A percentile compares a stretch with the other conserved stretches of the same genome.
Conservation (phyloP, 2,797 vertebrate species). For the Microcaecilia unicolor region DNA sequence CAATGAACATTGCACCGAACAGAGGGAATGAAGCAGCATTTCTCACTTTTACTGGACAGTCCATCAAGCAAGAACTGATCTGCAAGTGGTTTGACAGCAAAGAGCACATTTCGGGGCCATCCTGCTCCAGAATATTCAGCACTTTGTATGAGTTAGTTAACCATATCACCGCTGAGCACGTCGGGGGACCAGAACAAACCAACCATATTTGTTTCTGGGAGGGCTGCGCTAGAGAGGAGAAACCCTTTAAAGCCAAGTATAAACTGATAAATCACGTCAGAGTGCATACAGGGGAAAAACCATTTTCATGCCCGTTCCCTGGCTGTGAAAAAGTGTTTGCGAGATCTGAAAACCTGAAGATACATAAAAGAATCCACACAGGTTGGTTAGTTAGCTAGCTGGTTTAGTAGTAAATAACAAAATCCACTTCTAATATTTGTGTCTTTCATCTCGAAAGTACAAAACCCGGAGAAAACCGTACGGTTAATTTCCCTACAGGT, state of each 20-base stretch:
- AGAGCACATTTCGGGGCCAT: slow-evolving; percentile 12
- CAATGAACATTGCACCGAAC: slow-evolving; percentile 56
- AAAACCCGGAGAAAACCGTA: too few relatives aligned
- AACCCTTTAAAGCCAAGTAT: slow-evolving; percentile 60
- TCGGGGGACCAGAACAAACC: slow-evolving; percentile 50
- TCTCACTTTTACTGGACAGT: slow-evolving; percentile 60
- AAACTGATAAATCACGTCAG: slow-evolving; percentile 63
- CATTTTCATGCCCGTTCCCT: slow-evolving; percentile 51
- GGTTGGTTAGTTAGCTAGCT: slow-evolving; percentile 36
- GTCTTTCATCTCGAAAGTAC: too few relatives aligned
- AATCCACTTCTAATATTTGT: not conserved
- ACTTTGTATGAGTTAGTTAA: slow-evolving; percentile 68
- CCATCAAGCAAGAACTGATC: slow-evolving; percentile 56
- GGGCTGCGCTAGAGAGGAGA: slow-evolving; percentile 50
- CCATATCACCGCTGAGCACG: slow-evolving; percentile 67
- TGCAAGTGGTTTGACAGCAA: slow-evolving; percentile 62
- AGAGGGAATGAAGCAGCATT: slow-evolving; percentile 46
- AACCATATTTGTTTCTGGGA: slow-evolving; percentile 64
- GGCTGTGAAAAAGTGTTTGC: slow-evolving; percentile 63
- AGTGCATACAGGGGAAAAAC: slow-evolving; percentile 58
- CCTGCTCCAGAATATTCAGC: slow-evolving; percentile 43
- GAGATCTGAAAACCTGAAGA: slow-evolving; percentile 65
- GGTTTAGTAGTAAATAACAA: too few relatives aligned
- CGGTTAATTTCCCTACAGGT: too few relatives aligned
- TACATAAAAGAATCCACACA: slow-evolving; percentile 70